Conservation (phyloP, 1,140 invertebrate genomes). For the Bemisia tabaci region DNA sequence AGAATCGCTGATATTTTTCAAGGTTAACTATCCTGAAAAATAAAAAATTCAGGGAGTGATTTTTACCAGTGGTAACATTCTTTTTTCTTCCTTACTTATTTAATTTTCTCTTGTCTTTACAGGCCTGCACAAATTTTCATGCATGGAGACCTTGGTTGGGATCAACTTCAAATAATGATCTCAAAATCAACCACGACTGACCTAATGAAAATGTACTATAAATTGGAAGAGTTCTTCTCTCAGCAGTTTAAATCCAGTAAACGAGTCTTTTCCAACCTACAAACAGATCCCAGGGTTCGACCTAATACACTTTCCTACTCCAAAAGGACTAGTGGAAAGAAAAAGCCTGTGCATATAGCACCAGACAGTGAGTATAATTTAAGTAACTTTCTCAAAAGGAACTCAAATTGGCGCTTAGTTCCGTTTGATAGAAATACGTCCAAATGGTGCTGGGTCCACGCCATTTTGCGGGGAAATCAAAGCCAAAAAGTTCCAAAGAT, state of each 20-base stretch:
- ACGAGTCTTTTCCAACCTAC: constrained; percentile 68
- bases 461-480: too few relatives aligned
- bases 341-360: constrained; percentile 22
- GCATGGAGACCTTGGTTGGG: constrained; percentile 85
- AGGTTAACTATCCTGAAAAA: too few relatives aligned
- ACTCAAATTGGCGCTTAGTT: too few relatives aligned
- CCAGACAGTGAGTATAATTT: constrained; percentile 8
- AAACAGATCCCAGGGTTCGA: constrained; percentile 32
- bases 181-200: constrained; percentile 93
- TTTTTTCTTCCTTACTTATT: too few relatives aligned
- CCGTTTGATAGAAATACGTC: too few relatives aligned
- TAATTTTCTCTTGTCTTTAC: constrained; percentile 24
- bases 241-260: constrained; percentile 90
- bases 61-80: too few relatives aligned
- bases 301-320: constrained; percentile 5
- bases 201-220: constrained; percentile 89
- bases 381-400: neutral
- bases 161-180: constrained; percentile 90
- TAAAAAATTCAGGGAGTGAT: too few relatives aligned
- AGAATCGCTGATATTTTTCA: too few relatives aligned
- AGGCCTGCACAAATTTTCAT: constrained; percentile 84
- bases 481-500: too few relatives aligned
- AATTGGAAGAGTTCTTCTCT: constrained; percentile 92
- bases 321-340: constrained; percentile 18
- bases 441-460: too few relatives aligned